phyloP scores from a whole-genome alignment of 2,113 vertebrate genomes.

The Promerops cafer region DNA sequence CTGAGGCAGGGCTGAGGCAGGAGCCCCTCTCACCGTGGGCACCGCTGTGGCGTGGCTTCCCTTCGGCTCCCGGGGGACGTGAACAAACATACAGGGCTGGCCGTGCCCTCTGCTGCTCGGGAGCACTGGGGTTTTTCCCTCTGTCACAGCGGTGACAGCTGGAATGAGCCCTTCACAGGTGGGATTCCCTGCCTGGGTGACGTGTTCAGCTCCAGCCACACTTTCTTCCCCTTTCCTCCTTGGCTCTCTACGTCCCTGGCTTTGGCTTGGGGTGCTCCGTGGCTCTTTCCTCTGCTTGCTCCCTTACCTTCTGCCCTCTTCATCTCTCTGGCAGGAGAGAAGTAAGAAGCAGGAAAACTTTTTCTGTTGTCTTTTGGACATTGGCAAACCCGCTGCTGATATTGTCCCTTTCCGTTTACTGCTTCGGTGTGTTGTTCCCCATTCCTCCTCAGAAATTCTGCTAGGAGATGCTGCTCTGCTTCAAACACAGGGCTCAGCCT shows the following conservation, averaged over 20 bases:
- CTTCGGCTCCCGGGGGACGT: neutral
- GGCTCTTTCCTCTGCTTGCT: neutral
- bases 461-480: neutral
- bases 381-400: neutral
- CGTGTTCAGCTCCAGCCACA: accelerated
- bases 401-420: neutral
- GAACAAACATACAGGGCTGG: accelerated
- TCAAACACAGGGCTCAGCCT: neutral
- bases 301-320: neutral
- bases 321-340: neutral
- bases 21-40: neutral
- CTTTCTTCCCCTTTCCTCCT: neutral
- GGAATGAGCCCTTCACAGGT: neutral
- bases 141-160: accelerated
- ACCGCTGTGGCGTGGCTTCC: neutral
- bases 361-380: neutral
- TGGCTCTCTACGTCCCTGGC: accelerated
- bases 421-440: accelerated
- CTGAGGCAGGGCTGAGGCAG: neutral
- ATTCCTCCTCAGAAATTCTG: neutral
- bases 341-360: neutral
- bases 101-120: neutral
- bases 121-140: neutral
- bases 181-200: neutral
- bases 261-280: neutral